Evolutionary conservation across 53 echinoderm and acorn worm genomes (phyloP).

Genomic region (Temnopleurus reevesii): DNA sequence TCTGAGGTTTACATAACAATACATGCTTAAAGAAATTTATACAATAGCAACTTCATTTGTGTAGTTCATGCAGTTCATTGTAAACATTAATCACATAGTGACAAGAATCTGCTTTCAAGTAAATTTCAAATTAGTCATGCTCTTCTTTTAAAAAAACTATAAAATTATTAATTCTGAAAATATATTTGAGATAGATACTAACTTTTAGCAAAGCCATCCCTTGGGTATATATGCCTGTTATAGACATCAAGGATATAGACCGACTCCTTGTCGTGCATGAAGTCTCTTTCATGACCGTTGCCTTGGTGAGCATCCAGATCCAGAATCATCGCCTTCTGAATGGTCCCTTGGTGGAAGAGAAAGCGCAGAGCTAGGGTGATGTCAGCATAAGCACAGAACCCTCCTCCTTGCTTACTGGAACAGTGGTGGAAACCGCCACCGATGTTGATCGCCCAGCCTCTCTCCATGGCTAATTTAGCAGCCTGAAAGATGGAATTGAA

Average conservation of each 20-base stretch:
- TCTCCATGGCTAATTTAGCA: constrained; percentile 87
- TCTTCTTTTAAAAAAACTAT: no score
- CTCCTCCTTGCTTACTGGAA: constrained; percentile 87
- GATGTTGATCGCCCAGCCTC: constrained; percentile 96
- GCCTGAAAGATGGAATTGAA: constrained; percentile 54
- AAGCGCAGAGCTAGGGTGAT: constrained; percentile 94
- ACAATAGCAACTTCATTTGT: no score
- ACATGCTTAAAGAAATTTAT: no score
- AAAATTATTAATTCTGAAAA: no score
- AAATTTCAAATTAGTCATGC: no score
- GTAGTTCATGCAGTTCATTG: no score
- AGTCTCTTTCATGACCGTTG: constrained; percentile 95
- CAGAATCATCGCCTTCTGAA: constrained; percentile 92
- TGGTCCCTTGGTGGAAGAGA: constrained; percentile 68
- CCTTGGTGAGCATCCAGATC: constrained; percentile 98
- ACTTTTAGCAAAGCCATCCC: constrained; percentile 96
- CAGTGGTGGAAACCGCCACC: constrained; percentile 99
- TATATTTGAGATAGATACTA: constrained; percentile 55
- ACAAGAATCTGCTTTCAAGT: no score
- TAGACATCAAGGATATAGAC: constrained; percentile 96
- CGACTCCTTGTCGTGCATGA: constrained; percentile 74
- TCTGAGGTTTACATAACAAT: no score
- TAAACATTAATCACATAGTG: no score
- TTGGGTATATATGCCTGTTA: constrained; percentile 92
- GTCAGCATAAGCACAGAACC: constrained; percentile 99